Evolutionary conservation across 2,113 vertebrate species (phyloP), one percentile per base, ranked within the genome.

Genomic region (Ranitomeya variabilis): DNA sequence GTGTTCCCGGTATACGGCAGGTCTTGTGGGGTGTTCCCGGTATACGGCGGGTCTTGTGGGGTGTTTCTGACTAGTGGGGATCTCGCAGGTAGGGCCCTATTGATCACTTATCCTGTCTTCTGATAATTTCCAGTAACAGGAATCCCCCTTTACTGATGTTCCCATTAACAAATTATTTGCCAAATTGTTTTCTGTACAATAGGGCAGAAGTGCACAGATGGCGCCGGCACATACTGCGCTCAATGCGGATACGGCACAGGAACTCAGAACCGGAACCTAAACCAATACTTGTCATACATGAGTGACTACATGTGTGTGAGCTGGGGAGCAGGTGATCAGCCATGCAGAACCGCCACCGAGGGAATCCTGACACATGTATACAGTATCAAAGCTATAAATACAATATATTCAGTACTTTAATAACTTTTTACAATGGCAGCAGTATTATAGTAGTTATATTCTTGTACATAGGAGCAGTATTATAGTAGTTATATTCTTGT

Each of bases 391-490:
- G 12, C 12, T 13, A 3, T 57, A 0, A 9, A 57, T 9, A 2
- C 4, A 57, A 57, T 57, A 9, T 57, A 57, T 57, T 57, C 3
- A 4, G 37, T 45, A 4, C 37, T 4, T 45, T 45, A 45, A 45
- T 45, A 31, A 66, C n/a, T 66, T 21, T 66, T 66, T 19, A n/a
- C 21, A 10, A 23, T 23, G 11, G 64, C 7, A 1, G 64, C 19
- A 66, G 19, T n/a, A 66, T 66, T 66, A n/a, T 66, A 66, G 64
- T 66, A 66, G 64, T 66, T 66, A 66, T n/a, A 66, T 66, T n/a
- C 64, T 66, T 66, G 64, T 66, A 66, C 7, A n/a, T n/a, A 45
- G 64, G 21, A 13, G 57, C 57, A 59, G 57, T 59, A 59, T 59
- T 59, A 59, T 59, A 59, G 57, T 59, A 59, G 57, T 59, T 19